Percentiles rank a stretch among this genome's conserved stretches.
Evolutionary conservation across 2,888 invertebrate species (phyloP).

Genomic region (Bombylius discolor): DNA sequence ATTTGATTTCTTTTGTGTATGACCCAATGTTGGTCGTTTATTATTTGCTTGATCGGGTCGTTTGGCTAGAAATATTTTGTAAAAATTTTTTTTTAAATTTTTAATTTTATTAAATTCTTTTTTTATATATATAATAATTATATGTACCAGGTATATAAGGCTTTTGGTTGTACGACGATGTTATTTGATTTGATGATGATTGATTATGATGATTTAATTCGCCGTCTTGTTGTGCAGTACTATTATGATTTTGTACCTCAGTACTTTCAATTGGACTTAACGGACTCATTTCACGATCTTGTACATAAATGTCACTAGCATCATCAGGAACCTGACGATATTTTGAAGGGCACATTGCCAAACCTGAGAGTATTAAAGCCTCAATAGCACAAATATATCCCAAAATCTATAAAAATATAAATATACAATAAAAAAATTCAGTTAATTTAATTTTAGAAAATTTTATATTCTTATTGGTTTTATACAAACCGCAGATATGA

Average conservation of each 20-base stretch:
- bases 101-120: background rate
- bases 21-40: slow-evolving; percentile 37
- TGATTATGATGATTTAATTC: slow-evolving; percentile 34
- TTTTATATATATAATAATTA: background rate
- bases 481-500: slow-evolving; percentile 44
- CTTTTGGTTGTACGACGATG: slow-evolving; percentile 38
- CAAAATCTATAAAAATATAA: slow-evolving; percentile 38
- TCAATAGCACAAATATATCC: slow-evolving; percentile 49
- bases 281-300: slow-evolving; percentile 41
- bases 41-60: slow-evolving; percentile 38
- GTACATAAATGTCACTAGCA: slow-evolving; percentile 43
- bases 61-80: slow-evolving; percentile 26
- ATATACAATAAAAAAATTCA: no score
- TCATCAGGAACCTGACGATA: slow-evolving; percentile 51
- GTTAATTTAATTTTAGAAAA: no score
- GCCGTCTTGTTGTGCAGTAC: slow-evolving; percentile 24
- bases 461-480: no score
- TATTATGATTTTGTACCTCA: slow-evolving; percentile 31
- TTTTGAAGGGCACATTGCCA: slow-evolving; percentile 44
- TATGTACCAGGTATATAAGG: slow-evolving; percentile 38
- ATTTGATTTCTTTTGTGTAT: slow-evolving; percentile 36
- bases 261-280: slow-evolving; percentile 37
- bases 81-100: background rate
- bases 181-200: slow-evolving; percentile 28
- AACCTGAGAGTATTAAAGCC: slow-evolving; percentile 44